phyloP scores from a whole-genome alignment of 1,140 invertebrate genomes.

The Heliconius eleuchia region DNA sequence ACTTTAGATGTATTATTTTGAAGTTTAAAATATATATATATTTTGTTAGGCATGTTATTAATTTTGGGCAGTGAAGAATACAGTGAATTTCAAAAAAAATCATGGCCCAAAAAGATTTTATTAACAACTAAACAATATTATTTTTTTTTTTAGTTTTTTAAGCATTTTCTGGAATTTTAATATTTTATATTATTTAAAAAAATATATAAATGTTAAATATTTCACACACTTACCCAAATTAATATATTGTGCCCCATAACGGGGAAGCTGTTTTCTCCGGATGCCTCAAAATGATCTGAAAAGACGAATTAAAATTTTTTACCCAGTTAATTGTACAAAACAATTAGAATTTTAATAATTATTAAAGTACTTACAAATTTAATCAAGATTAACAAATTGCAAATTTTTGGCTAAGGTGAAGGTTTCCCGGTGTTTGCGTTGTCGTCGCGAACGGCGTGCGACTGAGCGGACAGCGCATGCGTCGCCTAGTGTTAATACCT shows the following conservation, averaged over 20 bases:
- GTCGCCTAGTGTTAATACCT: constrained; percentile 72
- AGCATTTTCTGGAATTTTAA: too few relatives aligned
- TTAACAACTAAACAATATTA: too few relatives aligned
- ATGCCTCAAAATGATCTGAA: constrained; percentile 37
- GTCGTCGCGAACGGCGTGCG: constrained; percentile 56
- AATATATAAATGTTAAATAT: not conserved
- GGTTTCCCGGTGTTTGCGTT: constrained; percentile 47
- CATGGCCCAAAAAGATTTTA: too few relatives aligned
- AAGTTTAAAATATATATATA: too few relatives aligned
- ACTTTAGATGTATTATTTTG: too few relatives aligned
- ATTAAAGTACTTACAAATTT: constrained; percentile 15
- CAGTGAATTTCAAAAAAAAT: too few relatives aligned
- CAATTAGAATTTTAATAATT: not conserved
- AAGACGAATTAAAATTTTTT: not conserved
- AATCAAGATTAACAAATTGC: constrained; percentile 3
- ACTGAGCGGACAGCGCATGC: constrained; percentile 65
- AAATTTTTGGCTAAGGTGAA: constrained; percentile 27
- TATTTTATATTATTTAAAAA: too few relatives aligned
- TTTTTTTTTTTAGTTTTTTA: too few relatives aligned
- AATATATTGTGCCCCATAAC: constrained; percentile 62
- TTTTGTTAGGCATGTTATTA: too few relatives aligned
- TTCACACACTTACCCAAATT: constrained; percentile 58
- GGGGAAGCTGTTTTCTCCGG: constrained; percentile 46
- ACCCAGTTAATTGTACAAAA: not conserved
- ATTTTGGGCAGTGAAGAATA: too few relatives aligned